Evolutionary conservation across 1,140 invertebrate genomes (phyloP).

Genomic region (Drosophila leontia): DNA sequence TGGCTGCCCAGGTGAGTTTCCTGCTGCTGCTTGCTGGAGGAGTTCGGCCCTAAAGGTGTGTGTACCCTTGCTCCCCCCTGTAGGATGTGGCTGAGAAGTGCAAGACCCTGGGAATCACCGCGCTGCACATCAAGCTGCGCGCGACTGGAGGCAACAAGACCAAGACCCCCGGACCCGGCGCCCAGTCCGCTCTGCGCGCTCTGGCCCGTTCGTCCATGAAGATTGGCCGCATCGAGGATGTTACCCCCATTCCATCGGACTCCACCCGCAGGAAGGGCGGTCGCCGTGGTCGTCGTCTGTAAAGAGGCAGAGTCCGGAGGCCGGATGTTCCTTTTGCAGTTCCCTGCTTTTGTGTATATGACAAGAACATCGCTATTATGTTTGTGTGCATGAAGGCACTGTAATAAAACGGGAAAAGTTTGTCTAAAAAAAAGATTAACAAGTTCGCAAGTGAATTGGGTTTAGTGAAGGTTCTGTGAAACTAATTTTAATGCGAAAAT

Average conservation of each 20-base stretch:
- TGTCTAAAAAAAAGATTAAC: constrained; percentile 8
- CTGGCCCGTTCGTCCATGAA: constrained; percentile 99
- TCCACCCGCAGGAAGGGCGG: constrained; percentile 99
- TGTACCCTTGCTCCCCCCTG: constrained; percentile 41
- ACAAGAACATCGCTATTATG: constrained; percentile 20
- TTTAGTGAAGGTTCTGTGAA: background rate
- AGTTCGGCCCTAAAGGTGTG: background rate
- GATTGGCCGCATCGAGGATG: constrained; percentile 99
- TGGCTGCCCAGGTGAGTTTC: constrained; percentile 95
- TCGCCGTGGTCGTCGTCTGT: constrained; percentile 99
- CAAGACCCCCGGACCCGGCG: constrained; percentile 99
- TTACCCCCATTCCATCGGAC: constrained; percentile 99
- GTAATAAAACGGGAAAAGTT: constrained; percentile 46
- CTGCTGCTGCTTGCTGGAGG: background rate
- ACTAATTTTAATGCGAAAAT: too few relatives aligned
- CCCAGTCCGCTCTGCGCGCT: constrained; percentile 98
- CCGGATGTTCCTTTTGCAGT: constrained; percentile 6
- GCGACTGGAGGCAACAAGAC: constrained; percentile 99
- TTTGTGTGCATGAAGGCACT: constrained; percentile 33
- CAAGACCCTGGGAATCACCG: constrained; percentile 98
- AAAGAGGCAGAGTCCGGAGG: constrained; percentile 85
- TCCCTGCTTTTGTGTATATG: constrained; percentile 47
- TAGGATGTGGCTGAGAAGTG: constrained; percentile 99
- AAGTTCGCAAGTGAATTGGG: background rate
- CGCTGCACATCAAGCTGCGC: constrained; percentile 98